These are phyloP conservation scores for Helicorthomorpha holstii DNA, from an alignment of 1,140 invertebrate genomes.

Conservation along the genomic window DNA sequence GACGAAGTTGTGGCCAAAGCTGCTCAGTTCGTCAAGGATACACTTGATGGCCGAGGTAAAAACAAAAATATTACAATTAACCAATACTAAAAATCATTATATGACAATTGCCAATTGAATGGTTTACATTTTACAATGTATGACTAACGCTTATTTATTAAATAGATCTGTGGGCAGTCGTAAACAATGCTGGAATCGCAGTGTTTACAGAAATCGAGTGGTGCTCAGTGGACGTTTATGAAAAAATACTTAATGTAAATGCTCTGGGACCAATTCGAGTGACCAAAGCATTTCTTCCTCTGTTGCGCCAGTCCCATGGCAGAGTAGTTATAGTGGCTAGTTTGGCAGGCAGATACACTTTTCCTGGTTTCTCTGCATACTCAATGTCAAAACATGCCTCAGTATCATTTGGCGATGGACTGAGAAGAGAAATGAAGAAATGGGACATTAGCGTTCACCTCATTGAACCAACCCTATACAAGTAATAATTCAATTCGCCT, in stretches of 20 bases:
- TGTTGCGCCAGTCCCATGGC: slow-evolving; percentile 28
- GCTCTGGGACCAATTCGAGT: slow-evolving; percentile 62
- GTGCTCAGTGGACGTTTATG: slow-evolving; percentile 19
- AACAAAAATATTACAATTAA: not conserved
- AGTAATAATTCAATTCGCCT: slow-evolving; percentile 19
- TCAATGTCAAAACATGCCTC: slow-evolving; percentile 34
- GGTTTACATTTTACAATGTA: not conserved
- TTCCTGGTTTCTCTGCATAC: slow-evolving; percentile 32
- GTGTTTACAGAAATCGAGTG: slow-evolving; percentile 34
- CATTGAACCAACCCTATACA: slow-evolving; percentile 32
- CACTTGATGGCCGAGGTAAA: slow-evolving; percentile 11
- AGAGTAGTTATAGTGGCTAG: slow-evolving; percentile 34
- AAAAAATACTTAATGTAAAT: slow-evolving; percentile 53
- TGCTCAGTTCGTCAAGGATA: slow-evolving; percentile 7
- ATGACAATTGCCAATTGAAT: not conserved
- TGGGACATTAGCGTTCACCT: slow-evolving; percentile 31
- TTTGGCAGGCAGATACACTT: slow-evolving; percentile 30
- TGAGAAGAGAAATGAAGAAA: slow-evolving; percentile 34
- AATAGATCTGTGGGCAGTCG: slow-evolving; percentile 6
- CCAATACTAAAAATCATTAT: not conserved
- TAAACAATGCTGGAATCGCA: slow-evolving; percentile 57
- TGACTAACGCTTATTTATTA: not conserved
- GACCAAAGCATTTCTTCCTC: slow-evolving; percentile 49
- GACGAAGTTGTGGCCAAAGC: slow-evolving; percentile 31
- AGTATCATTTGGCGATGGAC: slow-evolving; percentile 32